Conservation (phyloP, 2,888 invertebrate genomes). For the Electrophaes corylata region DNA sequence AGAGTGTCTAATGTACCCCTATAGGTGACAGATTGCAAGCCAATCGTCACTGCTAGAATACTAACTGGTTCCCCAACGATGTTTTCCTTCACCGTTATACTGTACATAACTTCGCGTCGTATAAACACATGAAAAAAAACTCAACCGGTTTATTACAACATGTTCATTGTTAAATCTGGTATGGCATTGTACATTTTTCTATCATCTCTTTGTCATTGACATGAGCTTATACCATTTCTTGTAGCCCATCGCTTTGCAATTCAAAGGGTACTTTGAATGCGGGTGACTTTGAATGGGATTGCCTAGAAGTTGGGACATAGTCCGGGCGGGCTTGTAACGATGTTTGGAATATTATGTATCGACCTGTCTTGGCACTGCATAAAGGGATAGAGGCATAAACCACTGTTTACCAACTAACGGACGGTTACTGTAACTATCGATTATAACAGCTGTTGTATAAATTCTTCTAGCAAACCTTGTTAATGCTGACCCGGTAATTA, state of each 20-base stretch:
- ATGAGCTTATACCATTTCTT: constrained; percentile 55
- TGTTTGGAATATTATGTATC: constrained; percentile 47
- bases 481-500: too few species aligned
- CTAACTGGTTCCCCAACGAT: too few species aligned
- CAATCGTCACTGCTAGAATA: too few species aligned
- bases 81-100: too few species aligned
- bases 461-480: too few species aligned
- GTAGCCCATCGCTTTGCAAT: constrained; percentile 65
- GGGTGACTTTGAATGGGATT: constrained; percentile 46
- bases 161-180: too few species aligned
- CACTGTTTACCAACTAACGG: background rate
- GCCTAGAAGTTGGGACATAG: constrained; percentile 51
- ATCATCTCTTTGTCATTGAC: constrained; percentile 39
- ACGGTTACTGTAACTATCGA: background rate
- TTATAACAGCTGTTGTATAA: background rate
- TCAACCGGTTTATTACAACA: too few species aligned
- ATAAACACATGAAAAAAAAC: too few species aligned
- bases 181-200: constrained; percentile 24
- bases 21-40: too few species aligned
- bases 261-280: constrained; percentile 56
- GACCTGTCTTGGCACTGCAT: constrained; percentile 23
- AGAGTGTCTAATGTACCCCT: too few species aligned
- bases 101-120: too few species aligned
- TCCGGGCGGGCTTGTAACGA: constrained; percentile 43
- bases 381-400: background rate